Percentiles rank a stretch among this genome's conserved stretches.
Evolutionary conservation across 2,888 invertebrate genomes (phyloP).

Genomic region (Caprella mutica): DNA sequence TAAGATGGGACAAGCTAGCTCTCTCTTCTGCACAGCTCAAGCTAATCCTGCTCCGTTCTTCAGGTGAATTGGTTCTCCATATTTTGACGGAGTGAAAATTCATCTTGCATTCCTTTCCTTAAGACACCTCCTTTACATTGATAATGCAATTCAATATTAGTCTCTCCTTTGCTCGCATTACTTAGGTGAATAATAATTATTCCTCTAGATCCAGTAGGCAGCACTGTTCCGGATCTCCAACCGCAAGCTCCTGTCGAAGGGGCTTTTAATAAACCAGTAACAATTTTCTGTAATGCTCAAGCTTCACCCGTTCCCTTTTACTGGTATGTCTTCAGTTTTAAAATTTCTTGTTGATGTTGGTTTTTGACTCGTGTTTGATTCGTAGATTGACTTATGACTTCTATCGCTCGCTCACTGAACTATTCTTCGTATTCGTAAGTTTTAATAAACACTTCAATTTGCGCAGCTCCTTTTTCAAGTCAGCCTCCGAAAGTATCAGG

Average conservation of each 20-base stretch:
- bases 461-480: constrained; percentile 40
- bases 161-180: too few species aligned
- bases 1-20: neutral
- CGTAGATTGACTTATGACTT: too few species aligned
- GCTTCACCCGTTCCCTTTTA: constrained; percentile 58
- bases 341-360: too few species aligned
- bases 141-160: neutral
- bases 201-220: constrained; percentile 9
- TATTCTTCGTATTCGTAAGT: too few species aligned
- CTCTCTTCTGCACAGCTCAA: constrained; percentile 55
- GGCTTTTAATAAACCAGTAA: constrained; percentile 15
- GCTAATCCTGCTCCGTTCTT: constrained; percentile 58
- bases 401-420: too few species aligned
- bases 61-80: constrained; percentile 45
- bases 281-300: constrained; percentile 58
- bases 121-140: neutral
- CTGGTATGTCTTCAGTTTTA: constrained; percentile 46
- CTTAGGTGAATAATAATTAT: too few species aligned
- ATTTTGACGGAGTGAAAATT: neutral
- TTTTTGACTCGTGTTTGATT: too few species aligned
- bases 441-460: too few species aligned
- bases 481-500: constrained; percentile 40
- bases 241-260: constrained; percentile 18
- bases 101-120: neutral
- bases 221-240: constrained; percentile 21